Conservation (phyloP, 2,888 invertebrate species). For the Anthophora plumipes region DNA sequence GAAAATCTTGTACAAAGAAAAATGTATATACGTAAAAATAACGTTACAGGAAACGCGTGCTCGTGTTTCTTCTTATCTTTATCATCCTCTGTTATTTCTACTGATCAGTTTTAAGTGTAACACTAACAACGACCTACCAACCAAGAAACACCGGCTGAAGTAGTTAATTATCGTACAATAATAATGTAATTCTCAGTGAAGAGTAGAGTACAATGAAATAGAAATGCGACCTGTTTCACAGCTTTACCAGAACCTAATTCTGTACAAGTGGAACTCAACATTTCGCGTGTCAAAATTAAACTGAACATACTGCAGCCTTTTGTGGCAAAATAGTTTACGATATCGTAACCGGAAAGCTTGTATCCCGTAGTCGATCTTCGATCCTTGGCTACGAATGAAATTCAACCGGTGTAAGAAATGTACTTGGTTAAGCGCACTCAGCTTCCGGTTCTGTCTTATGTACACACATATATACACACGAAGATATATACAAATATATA, state of each 20-base stretch:
- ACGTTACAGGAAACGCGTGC: too few species aligned
- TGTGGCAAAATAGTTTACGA: slow-evolving; percentile 1
- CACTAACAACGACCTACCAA: slow-evolving; percentile 10
- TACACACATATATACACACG: background rate
- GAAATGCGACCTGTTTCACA: slow-evolving; percentile 64
- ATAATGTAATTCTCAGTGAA: slow-evolving; percentile 43
- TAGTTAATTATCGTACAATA: slow-evolving; percentile 45
- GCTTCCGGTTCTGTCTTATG: slow-evolving; percentile 3
- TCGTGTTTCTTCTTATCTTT: too few species aligned
- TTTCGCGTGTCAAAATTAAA: slow-evolving; percentile 42
- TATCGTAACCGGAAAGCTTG: slow-evolving; percentile 2
- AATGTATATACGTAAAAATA: too few species aligned
- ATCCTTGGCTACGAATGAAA: slow-evolving; percentile 45
- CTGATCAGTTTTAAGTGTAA: slow-evolving; percentile 1
- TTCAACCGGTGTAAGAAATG: slow-evolving; percentile 40
- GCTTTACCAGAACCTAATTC: slow-evolving; percentile 1
- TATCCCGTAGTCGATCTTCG: slow-evolving; percentile 39
- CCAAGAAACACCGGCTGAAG: slow-evolving; percentile 6
- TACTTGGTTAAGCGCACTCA: slow-evolving; percentile 4
- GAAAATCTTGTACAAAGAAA: too few species aligned
- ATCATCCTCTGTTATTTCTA: too few species aligned
- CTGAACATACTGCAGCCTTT: background rate
- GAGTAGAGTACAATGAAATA: slow-evolving; percentile 49
- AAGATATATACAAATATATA: background rate
- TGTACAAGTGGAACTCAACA: background rate